phyloP scores from a whole-genome alignment of 2,888 invertebrate species.

The Drosophila algonquin region DNA sequence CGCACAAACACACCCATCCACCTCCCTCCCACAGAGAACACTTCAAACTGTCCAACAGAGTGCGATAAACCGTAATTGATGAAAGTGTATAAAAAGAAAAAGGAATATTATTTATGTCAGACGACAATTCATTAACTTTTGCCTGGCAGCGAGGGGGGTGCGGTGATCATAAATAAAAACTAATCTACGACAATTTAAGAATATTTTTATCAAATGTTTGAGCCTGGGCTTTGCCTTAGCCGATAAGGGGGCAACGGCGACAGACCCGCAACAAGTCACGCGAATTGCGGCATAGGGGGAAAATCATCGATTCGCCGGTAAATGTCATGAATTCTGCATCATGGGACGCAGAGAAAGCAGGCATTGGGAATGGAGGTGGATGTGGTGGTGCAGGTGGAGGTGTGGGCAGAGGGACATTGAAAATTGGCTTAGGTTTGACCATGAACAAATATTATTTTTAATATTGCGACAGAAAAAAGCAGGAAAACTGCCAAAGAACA shows the following conservation, averaged over 20 bases:
- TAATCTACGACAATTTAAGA: conserved; percentile 50
- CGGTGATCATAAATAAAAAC: conserved; percentile 35
- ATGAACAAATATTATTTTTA: conserved; percentile 66
- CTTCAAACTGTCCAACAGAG: conserved; percentile 14
- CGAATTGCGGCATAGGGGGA: conserved; percentile 21
- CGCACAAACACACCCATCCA: neutral
- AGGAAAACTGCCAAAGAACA: conserved; percentile 29
- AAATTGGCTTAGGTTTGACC: conserved; percentile 73
- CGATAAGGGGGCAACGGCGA: conserved; percentile 22
- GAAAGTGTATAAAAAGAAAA: conserved; percentile 12
- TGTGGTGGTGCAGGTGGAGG: neutral
- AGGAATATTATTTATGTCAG: conserved; percentile 23
- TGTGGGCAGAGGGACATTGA: conserved; percentile 23
- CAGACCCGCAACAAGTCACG: conserved; percentile 36
- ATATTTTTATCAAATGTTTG: conserved; percentile 32
- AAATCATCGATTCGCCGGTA: conserved; percentile 30
- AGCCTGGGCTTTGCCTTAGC: conserved; percentile 18
- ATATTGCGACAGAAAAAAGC: conserved; percentile 40
- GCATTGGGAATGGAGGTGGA: neutral
- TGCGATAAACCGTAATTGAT: conserved; percentile 33
- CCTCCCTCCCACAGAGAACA: conserved; percentile 6
- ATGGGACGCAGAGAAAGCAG: neutral
- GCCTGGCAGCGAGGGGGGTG: conserved; percentile 7
- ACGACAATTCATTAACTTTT: conserved; percentile 40
- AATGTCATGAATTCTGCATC: conserved; percentile 28